Conservation (phyloP, 1,140 invertebrate genomes). For the Drosophila nikananu region DNA sequence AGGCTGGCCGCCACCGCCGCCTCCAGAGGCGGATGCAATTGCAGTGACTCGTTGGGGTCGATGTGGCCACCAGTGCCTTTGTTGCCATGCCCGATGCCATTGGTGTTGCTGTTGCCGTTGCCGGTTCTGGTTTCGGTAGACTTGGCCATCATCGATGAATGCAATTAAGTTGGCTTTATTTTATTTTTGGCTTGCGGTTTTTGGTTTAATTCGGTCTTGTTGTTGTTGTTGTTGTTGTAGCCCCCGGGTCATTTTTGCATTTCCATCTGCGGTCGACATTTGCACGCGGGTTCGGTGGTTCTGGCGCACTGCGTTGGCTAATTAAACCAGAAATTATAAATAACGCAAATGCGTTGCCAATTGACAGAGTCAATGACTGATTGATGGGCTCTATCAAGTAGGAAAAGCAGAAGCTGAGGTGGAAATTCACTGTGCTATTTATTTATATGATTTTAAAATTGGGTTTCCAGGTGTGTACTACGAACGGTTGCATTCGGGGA, state of each 20-base stretch:
- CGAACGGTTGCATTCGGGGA: background rate
- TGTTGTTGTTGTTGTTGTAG: constrained; percentile 8
- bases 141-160: constrained; percentile 23
- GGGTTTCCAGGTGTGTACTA: background rate
- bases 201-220: constrained; percentile 45
- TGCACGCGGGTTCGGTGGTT: constrained; percentile 28
- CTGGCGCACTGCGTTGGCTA: constrained; percentile 31
- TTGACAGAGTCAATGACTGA: constrained; percentile 33
- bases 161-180: constrained; percentile 32
- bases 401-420: background rate
- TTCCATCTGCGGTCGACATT: constrained; percentile 29
- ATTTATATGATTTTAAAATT: background rate
- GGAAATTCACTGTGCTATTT: background rate
- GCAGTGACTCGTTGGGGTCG: constrained; percentile 28
- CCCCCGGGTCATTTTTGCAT: constrained; percentile 27
- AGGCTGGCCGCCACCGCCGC: constrained; percentile 23
- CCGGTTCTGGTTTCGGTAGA: constrained; percentile 9
- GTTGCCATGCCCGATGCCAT: constrained; percentile 1
- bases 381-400: constrained; percentile 1
- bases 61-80: constrained; percentile 14
- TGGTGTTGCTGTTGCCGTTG: constrained; percentile 4
- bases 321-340: constrained; percentile 58
- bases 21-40: constrained; percentile 30
- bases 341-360: constrained; percentile 23
- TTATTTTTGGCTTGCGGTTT: constrained; percentile 60